Evolutionary conservation across 2,113 vertebrate species (phyloP).

Genomic region (Rhipidura dahli): DNA sequence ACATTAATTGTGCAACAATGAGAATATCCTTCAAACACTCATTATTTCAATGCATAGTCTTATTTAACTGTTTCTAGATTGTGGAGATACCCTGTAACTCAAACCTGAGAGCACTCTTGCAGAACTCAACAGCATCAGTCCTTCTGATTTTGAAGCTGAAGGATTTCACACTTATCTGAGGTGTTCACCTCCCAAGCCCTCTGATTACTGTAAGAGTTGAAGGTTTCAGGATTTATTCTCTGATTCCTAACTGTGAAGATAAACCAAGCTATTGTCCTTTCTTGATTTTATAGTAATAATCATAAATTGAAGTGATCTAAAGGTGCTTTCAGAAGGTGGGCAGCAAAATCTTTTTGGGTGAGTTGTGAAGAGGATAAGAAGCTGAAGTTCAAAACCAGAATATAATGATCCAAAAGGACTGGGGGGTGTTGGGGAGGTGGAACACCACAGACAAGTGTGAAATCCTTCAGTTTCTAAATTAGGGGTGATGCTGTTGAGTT

Average conservation of each 20-base stretch:
- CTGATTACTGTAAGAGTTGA: not conserved
- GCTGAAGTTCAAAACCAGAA: not conserved
- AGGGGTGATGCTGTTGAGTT: not conserved
- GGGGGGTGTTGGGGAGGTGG: rapidly evolving
- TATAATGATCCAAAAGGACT: not conserved
- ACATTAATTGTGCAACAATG: not conserved
- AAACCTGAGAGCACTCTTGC: not conserved
- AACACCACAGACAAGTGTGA: not conserved
- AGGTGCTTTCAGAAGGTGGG: not conserved
- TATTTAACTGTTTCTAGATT: not conserved
- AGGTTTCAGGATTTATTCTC: not conserved
- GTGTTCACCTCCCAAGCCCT: not conserved
- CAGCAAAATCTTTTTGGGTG: not conserved
- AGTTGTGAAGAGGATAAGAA: not conserved
- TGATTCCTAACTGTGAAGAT: not conserved
- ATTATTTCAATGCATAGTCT: not conserved
- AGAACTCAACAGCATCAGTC: too few species aligned
- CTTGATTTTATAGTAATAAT: not conserved
- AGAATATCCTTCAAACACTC: not conserved
- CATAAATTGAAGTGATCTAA: not conserved
- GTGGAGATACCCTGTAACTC: not conserved
- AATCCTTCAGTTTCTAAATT: not conserved
- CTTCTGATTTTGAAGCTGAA: too few species aligned
- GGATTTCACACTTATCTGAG: too few species aligned
- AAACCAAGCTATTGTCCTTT: not conserved